Conservation (phyloP, 2,888 invertebrate species). For the Clivina fossor region DNA sequence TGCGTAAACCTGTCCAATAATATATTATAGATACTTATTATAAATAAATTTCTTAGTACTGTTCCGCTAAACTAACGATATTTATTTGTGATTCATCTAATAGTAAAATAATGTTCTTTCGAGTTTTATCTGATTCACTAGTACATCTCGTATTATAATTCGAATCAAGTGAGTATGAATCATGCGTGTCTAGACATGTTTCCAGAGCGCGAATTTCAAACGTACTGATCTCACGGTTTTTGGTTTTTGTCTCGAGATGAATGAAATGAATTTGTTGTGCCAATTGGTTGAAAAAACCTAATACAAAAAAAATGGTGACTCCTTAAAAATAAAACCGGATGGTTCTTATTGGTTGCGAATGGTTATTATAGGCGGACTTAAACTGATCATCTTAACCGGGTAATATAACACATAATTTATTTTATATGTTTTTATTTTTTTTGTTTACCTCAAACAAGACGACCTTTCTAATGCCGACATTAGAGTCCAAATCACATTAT, state of each 20-base stretch:
- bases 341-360: constrained; percentile 24
- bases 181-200: constrained; percentile 14
- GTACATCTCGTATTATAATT: constrained; percentile 6
- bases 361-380: constrained; percentile 15
- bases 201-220: constrained; percentile 18
- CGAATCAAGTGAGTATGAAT: constrained; percentile 11
- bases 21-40: too few relatives aligned
- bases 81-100: background rate
- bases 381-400: too few relatives aligned
- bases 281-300: constrained; percentile 41
- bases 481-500: too few relatives aligned
- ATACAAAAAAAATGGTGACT: constrained; percentile 41
- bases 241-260: constrained; percentile 38
- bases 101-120: background rate
- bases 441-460: too few relatives aligned
- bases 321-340: constrained; percentile 33
- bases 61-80: constrained; percentile 1
- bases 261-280: constrained; percentile 38
- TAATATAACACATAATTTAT: constrained; percentile 27
- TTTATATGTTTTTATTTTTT: constrained; percentile 26
- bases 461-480: too few relatives aligned
- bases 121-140: constrained; percentile 16
- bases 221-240: constrained; percentile 4
- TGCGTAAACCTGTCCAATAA: background rate
- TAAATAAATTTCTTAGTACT: too few relatives aligned